Base-by-base conservation (phyloP, 2,888 invertebrate genomes). In the Labia minor region DNA sequence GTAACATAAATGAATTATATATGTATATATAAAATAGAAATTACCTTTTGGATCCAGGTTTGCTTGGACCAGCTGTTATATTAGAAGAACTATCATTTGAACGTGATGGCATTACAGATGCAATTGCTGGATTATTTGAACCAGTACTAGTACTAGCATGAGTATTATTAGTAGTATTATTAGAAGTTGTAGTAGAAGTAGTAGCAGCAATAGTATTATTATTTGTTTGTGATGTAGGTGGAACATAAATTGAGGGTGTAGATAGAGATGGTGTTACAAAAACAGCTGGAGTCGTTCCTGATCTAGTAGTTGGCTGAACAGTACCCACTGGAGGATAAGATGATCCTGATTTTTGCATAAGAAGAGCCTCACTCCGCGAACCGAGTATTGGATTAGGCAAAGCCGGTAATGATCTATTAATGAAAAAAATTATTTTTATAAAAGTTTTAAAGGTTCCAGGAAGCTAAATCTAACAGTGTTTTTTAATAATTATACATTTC, bases 251-350 rank as follows among this genome's bases (percentile, higher is more conserved):
- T 64, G 63, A n/a, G 63, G 64, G 66, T n/a, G 49, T 61, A 20
- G 49, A 19, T 2, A 10, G 63, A 20, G 49, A 19, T 2, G 20
- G 63, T 19, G 37, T 19, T 4, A 62, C 64, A 26, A 69, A 66
- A 37, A 71, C 69, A 16, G 72, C 63, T 65, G 71, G 70, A 33
- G 66, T 72, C 4, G 74, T 70, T 70, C 77, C 78, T 65, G 77
- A 76, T 62, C 83, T 77, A 1, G 78, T 75, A 10, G 81, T 81
- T 1, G 82, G 81, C 71, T 83, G 83, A 0, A 83, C 81, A 0
- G 83, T 81, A 6, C 83, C 82, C 6, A 83, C 76, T 1, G 84
- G 83, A 10, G 81, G 81, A 71, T 69, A 67, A 10, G 68, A 3
- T n/a, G 49, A n/a, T 49, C 49, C 49, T 3, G 49, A n/a, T 49